phyloP scores from a whole-genome alignment of 2,888 invertebrate genomes.

The Acrobasis repandana region DNA sequence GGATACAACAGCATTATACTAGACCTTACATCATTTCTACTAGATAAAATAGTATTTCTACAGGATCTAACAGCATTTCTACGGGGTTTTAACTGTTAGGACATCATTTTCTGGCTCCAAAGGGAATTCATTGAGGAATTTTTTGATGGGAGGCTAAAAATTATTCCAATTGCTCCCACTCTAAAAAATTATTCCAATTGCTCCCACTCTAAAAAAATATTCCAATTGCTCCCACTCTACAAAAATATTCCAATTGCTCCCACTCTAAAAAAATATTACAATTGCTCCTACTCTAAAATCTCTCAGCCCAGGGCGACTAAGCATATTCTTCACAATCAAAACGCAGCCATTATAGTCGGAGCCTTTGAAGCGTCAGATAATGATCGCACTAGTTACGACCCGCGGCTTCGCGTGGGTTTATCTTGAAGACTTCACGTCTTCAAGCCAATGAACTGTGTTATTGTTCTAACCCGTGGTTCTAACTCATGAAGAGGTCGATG shows the following conservation, averaged over 20 bases:
- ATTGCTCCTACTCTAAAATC: not conserved
- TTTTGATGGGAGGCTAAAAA: not conserved
- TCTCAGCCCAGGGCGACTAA: constrained; percentile 1
- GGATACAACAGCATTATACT: too few species aligned
- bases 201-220: not conserved
- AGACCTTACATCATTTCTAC: too few species aligned
- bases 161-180: not conserved
- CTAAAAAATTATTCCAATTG: not conserved
- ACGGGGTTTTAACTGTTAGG: too few species aligned
- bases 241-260: not conserved
- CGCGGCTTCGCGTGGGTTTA: constrained; percentile 14
- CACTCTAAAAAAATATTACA: not conserved
- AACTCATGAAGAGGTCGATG: too few species aligned
- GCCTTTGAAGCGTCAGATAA: constrained; percentile 10
- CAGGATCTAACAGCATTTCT: too few species aligned
- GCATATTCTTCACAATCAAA: not conserved
- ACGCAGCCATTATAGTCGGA: not conserved
- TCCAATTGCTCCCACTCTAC: not conserved
- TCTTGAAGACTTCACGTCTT: constrained; percentile 13
- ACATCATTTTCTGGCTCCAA: too few species aligned
- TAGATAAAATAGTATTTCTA: too few species aligned
- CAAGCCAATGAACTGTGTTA: not conserved
- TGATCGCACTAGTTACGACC: constrained; percentile 18
- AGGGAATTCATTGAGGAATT: too few species aligned
- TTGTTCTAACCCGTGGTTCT: too few species aligned